A percentile compares a stretch with the other conserved stretches of the same genome.
Evolutionary conservation across 2,113 vertebrate genomes (phyloP).

Genomic region (Dipodomys stephensi): DNA sequence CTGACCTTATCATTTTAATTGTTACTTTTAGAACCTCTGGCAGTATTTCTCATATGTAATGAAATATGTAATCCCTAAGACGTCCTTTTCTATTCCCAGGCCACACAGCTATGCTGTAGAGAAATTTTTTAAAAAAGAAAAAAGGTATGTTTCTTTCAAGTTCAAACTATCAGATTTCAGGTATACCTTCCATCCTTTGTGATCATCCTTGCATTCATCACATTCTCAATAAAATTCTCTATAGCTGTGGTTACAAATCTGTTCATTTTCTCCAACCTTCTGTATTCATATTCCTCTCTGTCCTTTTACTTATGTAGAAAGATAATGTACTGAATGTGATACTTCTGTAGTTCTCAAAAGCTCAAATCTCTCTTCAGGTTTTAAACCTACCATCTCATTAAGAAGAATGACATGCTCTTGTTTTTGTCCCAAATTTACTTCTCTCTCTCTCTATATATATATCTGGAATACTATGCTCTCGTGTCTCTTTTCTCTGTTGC

Average conservation of each 20-base stretch:
- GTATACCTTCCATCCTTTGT: not conserved
- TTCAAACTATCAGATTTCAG: constrained; percentile 36
- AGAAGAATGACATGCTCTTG: not conserved
- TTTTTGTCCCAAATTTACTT: not conserved
- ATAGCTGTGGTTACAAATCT: not conserved
- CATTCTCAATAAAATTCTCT: not conserved
- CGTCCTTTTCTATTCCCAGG: constrained; percentile 55
- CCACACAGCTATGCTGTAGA: constrained; percentile 30
- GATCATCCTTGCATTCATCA: not conserved
- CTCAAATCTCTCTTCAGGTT: not conserved
- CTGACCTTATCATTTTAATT: constrained; percentile 74
- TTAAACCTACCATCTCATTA: not conserved
- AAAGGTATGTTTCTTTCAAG: constrained; percentile 13
- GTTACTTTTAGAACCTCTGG: constrained; percentile 54
- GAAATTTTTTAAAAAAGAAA: not conserved
- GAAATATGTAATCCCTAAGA: constrained; percentile 51
- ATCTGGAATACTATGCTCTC: not conserved
- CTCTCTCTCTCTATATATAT: not conserved
- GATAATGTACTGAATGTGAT: not conserved
- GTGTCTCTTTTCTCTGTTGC: constrained; percentile 29
- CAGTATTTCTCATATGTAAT: constrained; percentile 62
- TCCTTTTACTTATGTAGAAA: constrained; percentile 30
- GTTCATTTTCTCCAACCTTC: not conserved
- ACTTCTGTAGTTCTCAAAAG: not conserved
- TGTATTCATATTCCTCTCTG: not conserved